Conservation (phyloP, 2,113 vertebrate species). For the Boulengeromyrus knoepffleri region DNA sequence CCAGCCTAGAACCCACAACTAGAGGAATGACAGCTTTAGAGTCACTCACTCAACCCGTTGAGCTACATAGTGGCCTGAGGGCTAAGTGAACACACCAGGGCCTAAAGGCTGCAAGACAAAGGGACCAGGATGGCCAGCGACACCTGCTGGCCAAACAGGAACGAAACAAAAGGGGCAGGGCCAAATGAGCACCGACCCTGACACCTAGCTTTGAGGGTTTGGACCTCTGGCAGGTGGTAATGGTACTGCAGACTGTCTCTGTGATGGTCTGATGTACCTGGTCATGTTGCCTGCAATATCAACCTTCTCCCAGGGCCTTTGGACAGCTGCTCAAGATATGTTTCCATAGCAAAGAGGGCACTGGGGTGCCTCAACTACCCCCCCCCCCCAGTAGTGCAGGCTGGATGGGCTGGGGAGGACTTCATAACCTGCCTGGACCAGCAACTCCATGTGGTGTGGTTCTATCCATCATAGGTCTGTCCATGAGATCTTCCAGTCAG, state of each 20-base stretch:
- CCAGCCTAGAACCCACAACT: too few species aligned
- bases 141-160: too few species aligned
- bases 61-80: too few species aligned
- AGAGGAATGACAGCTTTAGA: too few species aligned
- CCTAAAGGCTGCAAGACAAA: too few species aligned
- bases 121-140: too few species aligned
- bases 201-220: background rate
- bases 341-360: background rate
- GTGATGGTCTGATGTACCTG: background rate
- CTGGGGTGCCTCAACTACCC: background rate
- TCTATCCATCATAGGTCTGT: background rate
- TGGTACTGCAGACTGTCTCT: background rate
- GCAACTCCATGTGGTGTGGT: background rate
- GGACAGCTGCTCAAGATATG: background rate
- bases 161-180: too few species aligned
- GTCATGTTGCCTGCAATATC: background rate
- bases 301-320: background rate
- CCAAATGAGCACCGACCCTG: too few species aligned
- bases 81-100: too few species aligned
- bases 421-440: background rate
- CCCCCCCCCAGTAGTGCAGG: background rate
- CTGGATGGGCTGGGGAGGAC: background rate
- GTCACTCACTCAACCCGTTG: too few species aligned
- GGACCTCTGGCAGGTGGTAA: background rate
- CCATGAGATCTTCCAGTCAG: background rate